phyloP scores from a whole-genome alignment of 2,797 vertebrate species.

The Okamejei kenojei region DNA sequence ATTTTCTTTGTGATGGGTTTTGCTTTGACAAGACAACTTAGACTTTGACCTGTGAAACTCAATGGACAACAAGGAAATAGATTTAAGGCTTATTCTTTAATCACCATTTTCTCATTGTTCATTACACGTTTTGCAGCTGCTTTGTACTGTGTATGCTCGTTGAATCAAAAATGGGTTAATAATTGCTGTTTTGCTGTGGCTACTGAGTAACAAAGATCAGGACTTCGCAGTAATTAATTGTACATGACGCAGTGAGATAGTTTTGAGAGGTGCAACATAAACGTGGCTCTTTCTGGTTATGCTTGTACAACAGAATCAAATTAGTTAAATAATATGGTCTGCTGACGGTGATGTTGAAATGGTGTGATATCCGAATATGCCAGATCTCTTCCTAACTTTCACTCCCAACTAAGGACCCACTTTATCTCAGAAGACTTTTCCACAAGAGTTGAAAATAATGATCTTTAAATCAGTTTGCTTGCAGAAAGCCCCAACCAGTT shows the following conservation, averaged over 20 bases:
- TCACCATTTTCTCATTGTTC: background rate
- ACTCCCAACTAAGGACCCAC: background rate
- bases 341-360: background rate
- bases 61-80: too few species aligned
- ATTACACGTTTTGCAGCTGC: background rate
- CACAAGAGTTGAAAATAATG: background rate
- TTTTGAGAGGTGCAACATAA: background rate
- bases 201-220: background rate
- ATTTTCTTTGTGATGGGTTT: background rate
- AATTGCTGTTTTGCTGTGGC: background rate
- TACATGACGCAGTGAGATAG: background rate
- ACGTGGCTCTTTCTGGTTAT: background rate
- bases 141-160: background rate
- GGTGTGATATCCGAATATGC: too few species aligned
- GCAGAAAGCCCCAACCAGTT: conserved; percentile 9
- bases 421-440: background rate
- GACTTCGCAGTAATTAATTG: background rate
- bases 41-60: too few species aligned
- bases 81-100: background rate
- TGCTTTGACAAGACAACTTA: background rate
- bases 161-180: background rate
- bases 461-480: background rate
- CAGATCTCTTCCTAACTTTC: background rate
- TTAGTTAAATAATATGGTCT: background rate
- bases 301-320: background rate